These are phyloP conservation scores for Eurois occulta DNA, from an alignment of 2,888 invertebrate species.

Conservation along the genomic window DNA sequence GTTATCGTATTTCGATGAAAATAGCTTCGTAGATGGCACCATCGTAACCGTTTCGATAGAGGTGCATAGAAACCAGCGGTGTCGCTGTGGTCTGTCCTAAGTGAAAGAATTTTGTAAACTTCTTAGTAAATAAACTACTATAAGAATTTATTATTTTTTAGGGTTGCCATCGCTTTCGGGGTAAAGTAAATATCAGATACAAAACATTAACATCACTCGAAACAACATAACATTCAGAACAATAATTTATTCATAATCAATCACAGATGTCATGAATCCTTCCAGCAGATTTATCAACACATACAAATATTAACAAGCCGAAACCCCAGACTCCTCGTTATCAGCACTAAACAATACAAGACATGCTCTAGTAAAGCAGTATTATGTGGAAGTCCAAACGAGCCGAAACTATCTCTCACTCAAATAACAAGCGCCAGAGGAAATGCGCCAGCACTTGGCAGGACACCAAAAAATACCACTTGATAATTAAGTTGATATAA, in stretches of 20 bases:
- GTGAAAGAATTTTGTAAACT: neutral
- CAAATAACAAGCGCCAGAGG: slow-evolving; percentile 51
- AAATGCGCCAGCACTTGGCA: slow-evolving; percentile 60
- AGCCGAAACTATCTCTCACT: slow-evolving; percentile 53
- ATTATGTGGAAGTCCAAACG: slow-evolving; percentile 31
- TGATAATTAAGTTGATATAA: slow-evolving; percentile 65
- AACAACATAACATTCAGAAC: slow-evolving; percentile 1
- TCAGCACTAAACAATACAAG: slow-evolving; percentile 29
- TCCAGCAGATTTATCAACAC: neutral
- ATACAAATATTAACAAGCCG: slow-evolving; percentile 20
- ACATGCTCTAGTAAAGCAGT: slow-evolving; percentile 29
- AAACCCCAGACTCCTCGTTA: neutral
- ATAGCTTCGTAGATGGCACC: neutral
- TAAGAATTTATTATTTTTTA: neutral
- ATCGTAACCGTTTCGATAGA: neutral
- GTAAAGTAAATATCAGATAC: neutral
- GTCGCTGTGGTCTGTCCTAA: neutral
- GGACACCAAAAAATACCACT: slow-evolving; percentile 64
- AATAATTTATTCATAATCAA: slow-evolving; percentile 17
- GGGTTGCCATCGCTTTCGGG: neutral
- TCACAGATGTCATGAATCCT: slow-evolving; percentile 13
- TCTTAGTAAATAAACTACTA: neutral
- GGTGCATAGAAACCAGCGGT: neutral
- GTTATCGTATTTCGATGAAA: neutral
- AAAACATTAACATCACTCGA: neutral